Conservation (phyloP, 2,888 invertebrate genomes). For the Drosophila monieri region DNA sequence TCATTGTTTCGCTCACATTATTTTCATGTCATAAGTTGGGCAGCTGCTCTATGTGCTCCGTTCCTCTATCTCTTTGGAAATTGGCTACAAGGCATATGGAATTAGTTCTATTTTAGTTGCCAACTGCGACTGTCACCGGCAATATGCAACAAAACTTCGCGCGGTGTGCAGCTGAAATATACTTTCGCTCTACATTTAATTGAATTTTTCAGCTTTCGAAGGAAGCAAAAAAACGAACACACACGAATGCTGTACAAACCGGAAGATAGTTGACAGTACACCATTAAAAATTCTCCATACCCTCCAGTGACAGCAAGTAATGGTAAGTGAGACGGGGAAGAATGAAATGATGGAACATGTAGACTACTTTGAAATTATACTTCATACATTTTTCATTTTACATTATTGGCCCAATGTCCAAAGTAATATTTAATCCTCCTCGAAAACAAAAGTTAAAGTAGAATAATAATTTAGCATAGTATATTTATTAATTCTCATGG, state of each 20-base stretch:
- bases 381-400: too few relatives aligned
- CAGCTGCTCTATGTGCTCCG: slow-evolving; percentile 11
- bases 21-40: slow-evolving; percentile 74
- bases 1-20: slow-evolving; percentile 80
- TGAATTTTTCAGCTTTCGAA: slow-evolving; percentile 57
- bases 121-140: slow-evolving; percentile 58
- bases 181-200: slow-evolving; percentile 59
- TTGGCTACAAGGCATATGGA: slow-evolving; percentile 74
- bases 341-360: too few relatives aligned
- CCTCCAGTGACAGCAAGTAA: not conserved
- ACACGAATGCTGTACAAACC: not conserved
- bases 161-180: slow-evolving; percentile 45
- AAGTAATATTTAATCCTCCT: too few relatives aligned
- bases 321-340: not conserved
- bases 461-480: too few relatives aligned
- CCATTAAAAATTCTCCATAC: slow-evolving; percentile 14
- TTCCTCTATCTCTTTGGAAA: slow-evolving; percentile 33
- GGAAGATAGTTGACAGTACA: slow-evolving; percentile 18
- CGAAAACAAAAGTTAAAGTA: too few relatives aligned
- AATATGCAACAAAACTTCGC: slow-evolving; percentile 53
- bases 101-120: slow-evolving; percentile 63
- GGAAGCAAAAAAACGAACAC: not conserved
- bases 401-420: too few relatives aligned
- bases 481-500: too few relatives aligned
- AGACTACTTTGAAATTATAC: too few relatives aligned